Evolutionary conservation across 2,797 vertebrate genomes (phyloP).

Genomic region (Galagoides demidoff): DNA sequence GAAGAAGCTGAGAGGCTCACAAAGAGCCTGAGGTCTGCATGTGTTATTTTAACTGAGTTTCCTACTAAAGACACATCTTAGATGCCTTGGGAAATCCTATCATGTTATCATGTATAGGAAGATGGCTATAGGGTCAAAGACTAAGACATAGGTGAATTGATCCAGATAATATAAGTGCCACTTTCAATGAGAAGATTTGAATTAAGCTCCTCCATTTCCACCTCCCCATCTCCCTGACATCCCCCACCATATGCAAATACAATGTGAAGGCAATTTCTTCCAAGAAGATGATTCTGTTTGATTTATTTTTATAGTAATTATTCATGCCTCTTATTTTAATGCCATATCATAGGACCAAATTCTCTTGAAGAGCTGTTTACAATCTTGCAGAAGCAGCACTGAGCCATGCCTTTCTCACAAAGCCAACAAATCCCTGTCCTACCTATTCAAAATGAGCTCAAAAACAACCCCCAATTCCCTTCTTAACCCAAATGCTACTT

Average conservation of each 20-base stretch:
- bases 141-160: neutral
- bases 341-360: neutral
- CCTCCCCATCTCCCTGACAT: accelerated
- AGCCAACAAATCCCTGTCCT: neutral
- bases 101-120: neutral
- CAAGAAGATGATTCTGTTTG: neutral
- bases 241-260: neutral
- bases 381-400: neutral
- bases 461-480: neutral
- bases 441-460: neutral
- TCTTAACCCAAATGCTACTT: neutral
- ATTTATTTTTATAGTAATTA: neutral
- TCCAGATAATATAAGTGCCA: neutral
- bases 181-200: neutral
- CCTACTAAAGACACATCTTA: neutral
- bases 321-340: neutral
- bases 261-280: neutral
- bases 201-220: neutral
- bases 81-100: neutral
- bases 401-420: neutral
- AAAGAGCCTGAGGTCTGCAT: neutral
- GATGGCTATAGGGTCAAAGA: neutral
- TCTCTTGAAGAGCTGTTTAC: neutral
- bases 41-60: neutral
- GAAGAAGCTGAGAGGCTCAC: neutral